A percentile compares a stretch with the other conserved stretches of the same genome.
These are phyloP conservation scores for Actinostola sp. DNA, from an alignment of 92 coral and sea anemone species.

Conservation along the genomic window DNA sequence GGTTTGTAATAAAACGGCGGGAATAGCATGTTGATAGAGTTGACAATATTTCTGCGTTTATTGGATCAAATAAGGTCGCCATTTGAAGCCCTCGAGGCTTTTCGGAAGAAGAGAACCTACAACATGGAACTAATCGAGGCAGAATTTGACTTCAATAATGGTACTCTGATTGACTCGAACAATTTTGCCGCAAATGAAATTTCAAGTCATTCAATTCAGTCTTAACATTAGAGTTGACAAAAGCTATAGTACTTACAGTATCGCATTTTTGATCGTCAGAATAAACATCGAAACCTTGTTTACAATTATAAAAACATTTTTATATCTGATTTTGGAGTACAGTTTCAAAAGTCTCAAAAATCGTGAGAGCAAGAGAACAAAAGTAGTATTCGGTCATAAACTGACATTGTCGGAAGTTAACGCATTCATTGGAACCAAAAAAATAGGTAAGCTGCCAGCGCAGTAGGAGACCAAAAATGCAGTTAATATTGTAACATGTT, in stretches of 20 bases:
- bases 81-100: slow-evolving; percentile 1
- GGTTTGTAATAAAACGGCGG: slow-evolving; percentile 3
- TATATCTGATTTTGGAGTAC: neutral
- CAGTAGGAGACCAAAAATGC: neutral
- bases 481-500: too few species aligned
- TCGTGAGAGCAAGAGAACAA: slow-evolving; percentile 3
- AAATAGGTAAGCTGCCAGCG: neutral
- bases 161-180: too few species aligned
- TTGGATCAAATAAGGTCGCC: slow-evolving; percentile 8
- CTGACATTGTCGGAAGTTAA: slow-evolving; percentile 8
- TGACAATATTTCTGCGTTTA: slow-evolving; percentile 6
- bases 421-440: neutral
- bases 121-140: neutral
- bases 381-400: neutral
- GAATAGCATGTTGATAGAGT: neutral
- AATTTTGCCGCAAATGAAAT: too few species aligned
- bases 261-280: too few species aligned
- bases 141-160: neutral
- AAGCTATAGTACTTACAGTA: too few species aligned
- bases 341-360: neutral
- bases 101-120: neutral
- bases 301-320: too few species aligned
- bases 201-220: too few species aligned
- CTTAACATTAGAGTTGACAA: too few species aligned
- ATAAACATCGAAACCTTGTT: too few species aligned